Evolutionary conservation across 1,140 invertebrate species (phyloP).

Genomic region (Tetragonula clypearis): DNA sequence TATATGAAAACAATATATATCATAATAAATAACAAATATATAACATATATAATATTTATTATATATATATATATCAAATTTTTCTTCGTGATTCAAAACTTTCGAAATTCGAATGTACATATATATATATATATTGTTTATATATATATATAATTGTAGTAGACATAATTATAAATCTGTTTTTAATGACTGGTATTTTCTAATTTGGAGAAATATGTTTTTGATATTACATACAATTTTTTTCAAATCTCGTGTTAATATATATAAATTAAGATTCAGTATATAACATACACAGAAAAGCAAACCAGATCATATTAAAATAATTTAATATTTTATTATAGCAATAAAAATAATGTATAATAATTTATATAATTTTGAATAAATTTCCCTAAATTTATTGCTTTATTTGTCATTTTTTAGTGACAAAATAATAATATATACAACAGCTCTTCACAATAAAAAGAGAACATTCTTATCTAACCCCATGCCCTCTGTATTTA

Average conservation of each 20-base stretch:
- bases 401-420: not conserved
- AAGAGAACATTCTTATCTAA: slow-evolving; percentile 65
- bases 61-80: too few relatives aligned
- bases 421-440: not conserved
- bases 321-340: not conserved
- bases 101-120: too few relatives aligned
- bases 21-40: too few relatives aligned
- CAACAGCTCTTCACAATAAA: slow-evolving; percentile 36
- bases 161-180: not conserved
- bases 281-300: not conserved
- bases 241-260: not conserved
- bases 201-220: not conserved
- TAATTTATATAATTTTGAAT: not conserved
- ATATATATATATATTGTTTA: too few relatives aligned
- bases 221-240: not conserved
- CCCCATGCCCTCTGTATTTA: slow-evolving; percentile 64
- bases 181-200: not conserved
- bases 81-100: too few relatives aligned
- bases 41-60: too few relatives aligned
- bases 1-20: too few relatives aligned
- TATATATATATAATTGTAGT: too few relatives aligned
- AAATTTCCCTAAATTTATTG: not conserved
- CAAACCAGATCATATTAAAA: not conserved
- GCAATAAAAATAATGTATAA: not conserved
- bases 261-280: not conserved